phyloP scores from a whole-genome alignment of 2,888 invertebrate species.

The Itoplectis maculator region DNA sequence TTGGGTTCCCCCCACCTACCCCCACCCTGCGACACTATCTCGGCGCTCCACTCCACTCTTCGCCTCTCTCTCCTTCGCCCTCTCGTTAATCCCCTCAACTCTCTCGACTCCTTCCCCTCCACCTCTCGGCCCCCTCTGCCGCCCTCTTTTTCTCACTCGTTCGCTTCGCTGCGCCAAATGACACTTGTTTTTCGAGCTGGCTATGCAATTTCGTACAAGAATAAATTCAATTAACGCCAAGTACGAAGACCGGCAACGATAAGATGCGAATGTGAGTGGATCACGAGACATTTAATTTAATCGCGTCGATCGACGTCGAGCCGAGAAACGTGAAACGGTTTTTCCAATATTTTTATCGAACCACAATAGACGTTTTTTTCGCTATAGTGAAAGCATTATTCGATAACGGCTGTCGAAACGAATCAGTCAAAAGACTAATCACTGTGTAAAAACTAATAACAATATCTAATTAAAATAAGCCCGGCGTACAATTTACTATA shows the following conservation, averaged over 20 bases:
- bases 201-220: slow-evolving; percentile 60
- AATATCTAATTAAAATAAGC: too few relatives aligned
- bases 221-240: slow-evolving; percentile 47
- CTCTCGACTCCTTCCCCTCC: slow-evolving; percentile 27
- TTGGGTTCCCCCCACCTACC: slow-evolving; percentile 53
- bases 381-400: slow-evolving; percentile 6
- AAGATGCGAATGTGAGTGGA: slow-evolving; percentile 16
- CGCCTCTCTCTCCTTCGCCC: slow-evolving; percentile 12
- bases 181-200: slow-evolving; percentile 74
- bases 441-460: background rate
- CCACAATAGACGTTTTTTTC: slow-evolving; percentile 18
- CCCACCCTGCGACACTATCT: slow-evolving; percentile 56
- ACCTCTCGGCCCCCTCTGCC: background rate
- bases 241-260: slow-evolving; percentile 28
- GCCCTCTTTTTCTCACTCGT: slow-evolving; percentile 36
- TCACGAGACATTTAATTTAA: slow-evolving; percentile 38
- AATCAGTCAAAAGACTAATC: background rate
- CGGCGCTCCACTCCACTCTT: slow-evolving; percentile 27
- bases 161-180: slow-evolving; percentile 57
- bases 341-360: slow-evolving; percentile 31
- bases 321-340: slow-evolving; percentile 3
- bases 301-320: slow-evolving; percentile 30
- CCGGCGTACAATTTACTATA: background rate
- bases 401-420: background rate
- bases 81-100: slow-evolving; percentile 5